phyloP scores from a whole-genome alignment of 2,113 vertebrate genomes.

The Epinephelus lanceolatus region DNA sequence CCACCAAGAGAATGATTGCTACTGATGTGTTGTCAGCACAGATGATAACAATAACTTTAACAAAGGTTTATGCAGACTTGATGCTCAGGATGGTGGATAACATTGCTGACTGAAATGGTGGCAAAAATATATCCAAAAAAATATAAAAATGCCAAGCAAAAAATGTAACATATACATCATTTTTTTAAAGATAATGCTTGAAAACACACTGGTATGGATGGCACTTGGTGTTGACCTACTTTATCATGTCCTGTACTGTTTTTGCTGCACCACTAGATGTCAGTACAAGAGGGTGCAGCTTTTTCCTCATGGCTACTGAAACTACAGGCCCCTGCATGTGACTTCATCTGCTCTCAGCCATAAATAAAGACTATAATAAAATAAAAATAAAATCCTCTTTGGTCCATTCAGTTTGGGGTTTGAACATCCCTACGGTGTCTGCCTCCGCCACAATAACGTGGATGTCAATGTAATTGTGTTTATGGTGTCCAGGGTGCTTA shows the following conservation, averaged over 20 bases:
- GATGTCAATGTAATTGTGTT: background rate
- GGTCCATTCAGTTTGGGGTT: background rate
- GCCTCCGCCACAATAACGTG: background rate
- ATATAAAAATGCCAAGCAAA: background rate
- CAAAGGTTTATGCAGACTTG: background rate
- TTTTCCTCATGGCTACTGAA: background rate
- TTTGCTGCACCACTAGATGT: slow-evolving; percentile 66
- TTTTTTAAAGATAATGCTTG: background rate
- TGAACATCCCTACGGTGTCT: background rate
- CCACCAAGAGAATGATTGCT: background rate
- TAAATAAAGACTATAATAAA: background rate
- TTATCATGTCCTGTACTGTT: slow-evolving; percentile 12
- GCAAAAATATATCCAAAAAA: background rate
- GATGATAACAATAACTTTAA: background rate
- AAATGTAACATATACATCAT: background rate
- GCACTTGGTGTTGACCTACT: slow-evolving; percentile 1
- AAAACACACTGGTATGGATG: background rate
- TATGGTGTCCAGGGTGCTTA: background rate
- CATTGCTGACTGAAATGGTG: background rate
- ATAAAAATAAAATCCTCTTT: background rate
- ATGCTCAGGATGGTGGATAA: background rate
- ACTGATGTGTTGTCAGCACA: background rate
- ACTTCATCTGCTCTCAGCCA: background rate
- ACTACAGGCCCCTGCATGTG: background rate
- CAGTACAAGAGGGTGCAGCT: slow-evolving; percentile 10